These are phyloP conservation scores for Bombyx mandarina DNA, from an alignment of 1,140 invertebrate genomes.

Conservation along the genomic window DNA sequence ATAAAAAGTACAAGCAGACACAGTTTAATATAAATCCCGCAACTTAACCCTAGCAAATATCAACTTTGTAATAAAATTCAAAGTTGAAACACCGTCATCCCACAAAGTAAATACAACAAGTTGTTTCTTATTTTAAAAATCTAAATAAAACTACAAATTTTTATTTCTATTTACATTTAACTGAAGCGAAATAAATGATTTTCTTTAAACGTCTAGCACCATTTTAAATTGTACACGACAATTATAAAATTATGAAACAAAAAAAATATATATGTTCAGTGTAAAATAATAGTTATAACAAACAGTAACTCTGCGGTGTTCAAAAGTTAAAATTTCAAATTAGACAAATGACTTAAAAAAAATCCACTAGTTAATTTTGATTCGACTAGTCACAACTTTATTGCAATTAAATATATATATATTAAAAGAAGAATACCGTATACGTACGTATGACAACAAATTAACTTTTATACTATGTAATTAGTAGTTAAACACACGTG, in stretches of 20 bases:
- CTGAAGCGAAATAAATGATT: conserved; percentile 46
- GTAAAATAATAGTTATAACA: conserved; percentile 50
- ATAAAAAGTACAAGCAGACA: conserved; percentile 15
- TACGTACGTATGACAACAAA: conserved; percentile 16
- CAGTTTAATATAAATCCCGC: conserved; percentile 8
- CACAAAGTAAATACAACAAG: too few species aligned
- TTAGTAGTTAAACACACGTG: too few species aligned
- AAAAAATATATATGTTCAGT: conserved; percentile 40
- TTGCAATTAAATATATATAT: conserved; percentile 40
- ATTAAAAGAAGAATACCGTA: conserved; percentile 6
- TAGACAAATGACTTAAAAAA: conserved; percentile 13
- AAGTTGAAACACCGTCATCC: too few species aligned
- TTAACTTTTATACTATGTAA: too few species aligned
- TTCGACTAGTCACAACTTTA: conserved; percentile 56
- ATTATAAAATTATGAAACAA: conserved; percentile 60
- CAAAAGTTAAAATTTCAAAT: conserved; percentile 13
- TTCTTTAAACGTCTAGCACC: conserved; percentile 64
- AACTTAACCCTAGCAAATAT: conserved; percentile 14
- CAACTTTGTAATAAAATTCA: conserved; percentile 25
- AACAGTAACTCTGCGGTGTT: conserved; percentile 17
- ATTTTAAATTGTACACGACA: conserved; percentile 57
- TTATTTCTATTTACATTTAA: conserved; percentile 41
- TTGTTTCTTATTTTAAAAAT: too few species aligned
- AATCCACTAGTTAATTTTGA: conserved; percentile 47
- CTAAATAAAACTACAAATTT: too few species aligned